A percentile compares a stretch with the other conserved stretches of the same genome.
Conservation (phyloP, 2,888 invertebrate genomes). For the Ornithoptera alexandrae region DNA sequence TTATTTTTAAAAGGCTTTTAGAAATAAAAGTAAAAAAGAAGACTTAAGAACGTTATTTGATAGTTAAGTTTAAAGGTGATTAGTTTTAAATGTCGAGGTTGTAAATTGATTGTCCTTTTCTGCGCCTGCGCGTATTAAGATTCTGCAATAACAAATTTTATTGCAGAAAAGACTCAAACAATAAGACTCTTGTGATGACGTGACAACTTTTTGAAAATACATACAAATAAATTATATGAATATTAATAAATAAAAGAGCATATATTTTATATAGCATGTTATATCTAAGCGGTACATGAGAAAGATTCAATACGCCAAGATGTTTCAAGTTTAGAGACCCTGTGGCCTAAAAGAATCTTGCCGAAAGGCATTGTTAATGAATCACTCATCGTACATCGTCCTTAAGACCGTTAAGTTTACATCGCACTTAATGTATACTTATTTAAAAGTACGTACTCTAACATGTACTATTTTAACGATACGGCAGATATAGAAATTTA, state of each 20-base stretch:
- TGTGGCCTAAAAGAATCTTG: constrained; percentile 18
- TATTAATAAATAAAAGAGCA: background rate
- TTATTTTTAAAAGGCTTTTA: constrained; percentile 22
- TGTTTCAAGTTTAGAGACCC: constrained; percentile 20
- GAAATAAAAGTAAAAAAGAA: constrained; percentile 24
- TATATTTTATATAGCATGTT: background rate
- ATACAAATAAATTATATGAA: no score
- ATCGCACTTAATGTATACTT: background rate
- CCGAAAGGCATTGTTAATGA: constrained; percentile 25
- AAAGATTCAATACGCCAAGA: background rate
- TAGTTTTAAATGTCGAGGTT: constrained; percentile 7
- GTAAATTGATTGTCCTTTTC: constrained; percentile 1
- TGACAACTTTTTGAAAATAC: background rate
- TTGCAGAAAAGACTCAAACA: background rate
- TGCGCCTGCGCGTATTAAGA: background rate
- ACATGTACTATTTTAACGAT: background rate
- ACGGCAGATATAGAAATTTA: background rate
- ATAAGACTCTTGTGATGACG: background rate
- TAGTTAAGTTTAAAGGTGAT: constrained; percentile 2
- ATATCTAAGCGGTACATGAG: background rate
- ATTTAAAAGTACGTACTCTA: background rate
- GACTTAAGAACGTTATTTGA: background rate
- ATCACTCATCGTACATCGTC: constrained; percentile 19
- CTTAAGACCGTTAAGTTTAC: constrained; percentile 24
- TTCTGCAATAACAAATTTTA: background rate